Evolutionary conservation across 2,888 invertebrate species (phyloP).

Genomic region (Harmothoe impar): DNA sequence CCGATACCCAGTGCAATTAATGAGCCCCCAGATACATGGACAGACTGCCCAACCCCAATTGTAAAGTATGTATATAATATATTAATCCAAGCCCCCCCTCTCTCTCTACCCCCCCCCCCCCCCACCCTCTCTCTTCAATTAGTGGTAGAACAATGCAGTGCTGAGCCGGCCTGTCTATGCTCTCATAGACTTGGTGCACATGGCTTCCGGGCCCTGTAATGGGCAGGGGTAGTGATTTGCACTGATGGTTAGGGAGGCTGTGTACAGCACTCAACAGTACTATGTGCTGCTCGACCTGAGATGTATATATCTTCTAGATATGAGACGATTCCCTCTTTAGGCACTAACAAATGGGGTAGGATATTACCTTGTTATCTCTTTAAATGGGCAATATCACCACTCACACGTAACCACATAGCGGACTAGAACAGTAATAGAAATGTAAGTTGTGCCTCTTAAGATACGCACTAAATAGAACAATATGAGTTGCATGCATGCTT

Average conservation of each 20-base stretch:
- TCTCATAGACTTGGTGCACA: constrained; percentile 31
- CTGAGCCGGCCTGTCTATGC: constrained; percentile 7
- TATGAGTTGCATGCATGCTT: no score
- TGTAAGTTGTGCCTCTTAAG: no score
- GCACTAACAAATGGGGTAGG: no score
- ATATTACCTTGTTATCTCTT: no score
- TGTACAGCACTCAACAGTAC: no score
- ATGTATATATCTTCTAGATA: background rate
- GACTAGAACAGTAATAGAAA: no score
- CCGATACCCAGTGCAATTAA: no score
- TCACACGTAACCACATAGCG: no score
- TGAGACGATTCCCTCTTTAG: no score
- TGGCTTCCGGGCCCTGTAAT: background rate
- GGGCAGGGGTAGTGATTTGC: background rate
- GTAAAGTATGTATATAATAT: background rate
- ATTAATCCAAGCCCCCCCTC: background rate
- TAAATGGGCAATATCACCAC: no score
- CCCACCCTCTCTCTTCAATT: background rate
- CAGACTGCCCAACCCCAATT: background rate
- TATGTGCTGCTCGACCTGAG: no score
- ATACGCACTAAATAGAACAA: no score
- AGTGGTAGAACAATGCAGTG: constrained; percentile 13
- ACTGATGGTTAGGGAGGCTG: background rate
- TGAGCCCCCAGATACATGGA: background rate
- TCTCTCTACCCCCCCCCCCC: background rate